Conservation (phyloP, 1,140 invertebrate species). For the Heliconius nattereri region DNA sequence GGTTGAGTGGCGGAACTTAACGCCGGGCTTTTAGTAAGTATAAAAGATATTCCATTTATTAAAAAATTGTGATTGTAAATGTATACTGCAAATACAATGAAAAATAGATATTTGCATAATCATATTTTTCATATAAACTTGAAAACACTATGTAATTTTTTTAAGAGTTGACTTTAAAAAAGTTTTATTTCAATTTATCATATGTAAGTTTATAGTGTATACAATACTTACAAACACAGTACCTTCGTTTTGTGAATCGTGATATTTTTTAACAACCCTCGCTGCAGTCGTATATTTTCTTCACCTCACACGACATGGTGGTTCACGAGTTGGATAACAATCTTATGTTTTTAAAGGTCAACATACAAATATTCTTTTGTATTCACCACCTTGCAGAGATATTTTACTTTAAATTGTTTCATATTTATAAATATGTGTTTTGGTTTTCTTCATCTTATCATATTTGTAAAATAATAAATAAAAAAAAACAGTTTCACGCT, state of each 20-base stretch:
- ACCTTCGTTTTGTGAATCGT: neutral
- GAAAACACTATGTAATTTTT: neutral
- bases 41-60: too few relatives aligned
- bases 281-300: slow-evolving; percentile 2
- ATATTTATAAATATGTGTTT: neutral
- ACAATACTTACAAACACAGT: neutral
- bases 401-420: neutral
- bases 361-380: neutral
- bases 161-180: neutral
- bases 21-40: too few relatives aligned
- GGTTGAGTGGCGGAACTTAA: too few relatives aligned
- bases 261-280: slow-evolving; percentile 6
- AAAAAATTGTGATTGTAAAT: too few relatives aligned
- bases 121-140: too few relatives aligned
- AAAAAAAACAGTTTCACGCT: too few relatives aligned
- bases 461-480: too few relatives aligned
- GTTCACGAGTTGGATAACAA: neutral
- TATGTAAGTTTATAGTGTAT: neutral
- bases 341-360: slow-evolving; percentile 5
- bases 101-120: too few relatives aligned
- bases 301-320: slow-evolving; percentile 5
- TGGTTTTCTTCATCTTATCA: neutral
- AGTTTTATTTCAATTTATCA: neutral
- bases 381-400: neutral
- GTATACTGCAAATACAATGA: too few relatives aligned